A percentile compares a stretch with the other conserved stretches of the same genome.
Conservation (phyloP, 2,888 invertebrate species). For the Kuschelorhynchus macadamiae region DNA sequence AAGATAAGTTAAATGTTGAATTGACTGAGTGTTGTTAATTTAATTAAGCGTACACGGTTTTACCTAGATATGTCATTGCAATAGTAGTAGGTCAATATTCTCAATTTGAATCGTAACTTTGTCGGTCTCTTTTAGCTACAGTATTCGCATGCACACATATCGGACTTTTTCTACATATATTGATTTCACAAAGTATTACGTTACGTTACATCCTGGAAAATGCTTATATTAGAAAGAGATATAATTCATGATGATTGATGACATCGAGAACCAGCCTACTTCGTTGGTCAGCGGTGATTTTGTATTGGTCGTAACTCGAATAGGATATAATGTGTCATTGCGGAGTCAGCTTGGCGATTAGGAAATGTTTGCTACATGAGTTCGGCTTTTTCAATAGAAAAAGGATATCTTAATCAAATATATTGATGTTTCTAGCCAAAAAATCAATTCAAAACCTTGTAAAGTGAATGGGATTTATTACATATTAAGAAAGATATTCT, state of each 20-base stretch:
- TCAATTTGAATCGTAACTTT: too few species aligned
- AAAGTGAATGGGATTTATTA: too few species aligned
- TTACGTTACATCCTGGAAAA: constrained; percentile 36
- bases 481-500: too few species aligned
- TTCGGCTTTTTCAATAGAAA: constrained; percentile 15
- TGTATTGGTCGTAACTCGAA: constrained; percentile 42
- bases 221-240: constrained; percentile 37
- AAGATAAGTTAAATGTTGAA: too few species aligned
- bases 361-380: constrained; percentile 7
- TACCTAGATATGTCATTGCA: too few species aligned
- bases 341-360: constrained; percentile 34
- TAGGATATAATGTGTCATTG: constrained; percentile 42
- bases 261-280: constrained; percentile 32
- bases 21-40: too few species aligned
- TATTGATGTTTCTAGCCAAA: too few species aligned
- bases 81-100: too few species aligned
- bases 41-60: too few species aligned
- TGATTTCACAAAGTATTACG: constrained; percentile 40
- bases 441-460: too few species aligned
- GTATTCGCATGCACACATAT: too few species aligned
- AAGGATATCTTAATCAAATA: constrained; percentile 19
- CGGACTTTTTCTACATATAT: constrained; percentile 10
- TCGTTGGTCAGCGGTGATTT: constrained; percentile 35
- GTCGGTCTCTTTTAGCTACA: too few species aligned
- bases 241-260: constrained; percentile 38